A percentile compares a stretch with the other conserved stretches of the same genome.
Evolutionary conservation across 2,797 vertebrate species (phyloP).

Genomic region (Peromyscus nudipes): DNA sequence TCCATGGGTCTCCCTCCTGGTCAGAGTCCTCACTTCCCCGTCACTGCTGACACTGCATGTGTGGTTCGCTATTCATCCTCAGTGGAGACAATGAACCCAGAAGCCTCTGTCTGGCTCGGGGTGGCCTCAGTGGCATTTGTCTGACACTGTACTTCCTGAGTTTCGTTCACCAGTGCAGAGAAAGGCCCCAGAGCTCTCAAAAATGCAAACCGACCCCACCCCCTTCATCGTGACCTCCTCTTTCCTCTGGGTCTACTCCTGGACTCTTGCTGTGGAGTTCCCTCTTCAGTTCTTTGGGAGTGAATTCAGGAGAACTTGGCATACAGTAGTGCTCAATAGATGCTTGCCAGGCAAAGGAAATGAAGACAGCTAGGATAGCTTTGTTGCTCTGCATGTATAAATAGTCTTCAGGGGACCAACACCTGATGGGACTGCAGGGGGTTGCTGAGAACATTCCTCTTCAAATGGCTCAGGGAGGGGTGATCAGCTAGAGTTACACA

Average conservation of each 20-base stretch:
- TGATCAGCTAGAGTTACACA: neutral
- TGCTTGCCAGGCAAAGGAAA: neutral
- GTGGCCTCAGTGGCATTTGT: neutral
- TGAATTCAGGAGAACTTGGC: neutral
- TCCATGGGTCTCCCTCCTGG: neutral
- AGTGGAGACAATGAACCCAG: neutral
- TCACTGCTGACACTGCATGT: neutral
- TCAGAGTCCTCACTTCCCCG: neutral
- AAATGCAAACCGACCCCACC: fast-evolving
- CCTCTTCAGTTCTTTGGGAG: neutral
- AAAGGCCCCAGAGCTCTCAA: neutral
- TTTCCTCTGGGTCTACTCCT: neutral
- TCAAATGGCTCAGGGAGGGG: neutral
- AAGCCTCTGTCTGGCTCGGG: neutral
- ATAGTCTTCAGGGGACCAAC: neutral
- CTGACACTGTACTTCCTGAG: neutral
- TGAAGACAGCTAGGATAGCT: neutral
- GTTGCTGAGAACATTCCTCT: neutral
- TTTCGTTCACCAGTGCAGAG: neutral
- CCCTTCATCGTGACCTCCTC: neutral
- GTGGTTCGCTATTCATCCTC: neutral
- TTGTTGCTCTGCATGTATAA: neutral
- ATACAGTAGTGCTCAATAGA: neutral
- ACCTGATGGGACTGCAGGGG: fast-evolving
- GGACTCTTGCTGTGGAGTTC: neutral